Conservation (phyloP, 2,797 vertebrate species). For the Myotis pilosus region DNA sequence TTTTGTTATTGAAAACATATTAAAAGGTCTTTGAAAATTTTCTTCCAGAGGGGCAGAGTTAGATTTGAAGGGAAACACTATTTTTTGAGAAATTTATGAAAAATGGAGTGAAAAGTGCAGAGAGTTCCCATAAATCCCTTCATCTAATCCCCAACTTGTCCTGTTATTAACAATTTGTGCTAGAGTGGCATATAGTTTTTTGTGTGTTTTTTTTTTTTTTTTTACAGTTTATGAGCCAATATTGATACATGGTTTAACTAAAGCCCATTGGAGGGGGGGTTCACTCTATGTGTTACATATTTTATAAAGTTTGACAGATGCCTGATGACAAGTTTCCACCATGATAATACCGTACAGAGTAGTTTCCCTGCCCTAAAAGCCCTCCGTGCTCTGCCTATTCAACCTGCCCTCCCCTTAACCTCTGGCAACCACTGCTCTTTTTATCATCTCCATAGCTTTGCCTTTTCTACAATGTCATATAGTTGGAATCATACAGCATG, state of each 20-base stretch:
- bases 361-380: not conserved
- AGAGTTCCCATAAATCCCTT: not conserved
- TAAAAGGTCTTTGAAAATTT: not conserved
- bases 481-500: not conserved
- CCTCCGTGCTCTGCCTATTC: not conserved
- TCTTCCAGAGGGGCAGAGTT: not conserved
- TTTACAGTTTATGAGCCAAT: not conserved
- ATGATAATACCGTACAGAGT: not conserved
- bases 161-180: not conserved
- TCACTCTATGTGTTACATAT: not conserved
- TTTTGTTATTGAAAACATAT: not conserved
- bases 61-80: slow-evolving; percentile 1
- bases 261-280: not conserved
- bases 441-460: not conserved
- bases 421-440: not conserved
- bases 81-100: not conserved
- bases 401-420: no score
- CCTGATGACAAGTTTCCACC: not conserved
- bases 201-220: not conserved
- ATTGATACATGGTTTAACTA: not conserved
- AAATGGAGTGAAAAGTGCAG: not conserved
- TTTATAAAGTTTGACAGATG: not conserved
- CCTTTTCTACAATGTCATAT: not conserved
- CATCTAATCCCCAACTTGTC: not conserved
- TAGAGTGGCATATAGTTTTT: not conserved